These are phyloP conservation scores for Apamea crenata DNA, from an alignment of 2,888 invertebrate genomes.

Conservation along the genomic window DNA sequence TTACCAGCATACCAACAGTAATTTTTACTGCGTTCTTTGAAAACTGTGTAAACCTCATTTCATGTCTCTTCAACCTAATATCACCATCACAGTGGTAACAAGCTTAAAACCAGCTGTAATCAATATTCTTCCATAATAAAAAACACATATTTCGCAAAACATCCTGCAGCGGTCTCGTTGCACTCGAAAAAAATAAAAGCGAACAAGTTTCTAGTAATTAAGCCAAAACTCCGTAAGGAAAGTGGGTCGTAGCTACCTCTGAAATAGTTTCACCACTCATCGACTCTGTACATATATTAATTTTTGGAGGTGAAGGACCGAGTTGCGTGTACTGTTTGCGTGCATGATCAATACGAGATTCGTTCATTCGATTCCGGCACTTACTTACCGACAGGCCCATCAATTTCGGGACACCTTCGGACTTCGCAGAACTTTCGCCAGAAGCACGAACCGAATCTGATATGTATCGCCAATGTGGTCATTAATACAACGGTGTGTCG, in stretches of 20 bases:
- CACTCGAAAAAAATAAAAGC: conserved; percentile 63
- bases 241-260: conserved; percentile 71
- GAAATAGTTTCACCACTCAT: conserved; percentile 78
- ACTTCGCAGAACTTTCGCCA: conserved; percentile 87
- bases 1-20: not conserved
- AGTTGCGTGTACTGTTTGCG: conserved; percentile 82
- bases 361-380: conserved; percentile 85
- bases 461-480: conserved; percentile 77
- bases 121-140: conserved; percentile 21
- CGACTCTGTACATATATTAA: conserved; percentile 63
- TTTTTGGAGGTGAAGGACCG: conserved; percentile 80
- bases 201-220: conserved; percentile 71
- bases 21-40: not conserved
- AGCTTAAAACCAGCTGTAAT: conserved; percentile 1
- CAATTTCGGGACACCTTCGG: conserved; percentile 86
- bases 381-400: conserved; percentile 80
- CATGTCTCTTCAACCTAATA: conserved; percentile 4
- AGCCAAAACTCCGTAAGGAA: conserved; percentile 71
- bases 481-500: conserved; percentile 70
- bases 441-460: conserved; percentile 80
- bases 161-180: conserved; percentile 48
- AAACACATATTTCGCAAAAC: conserved; percentile 54
- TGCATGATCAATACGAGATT: conserved; percentile 80
- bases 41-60: not conserved
- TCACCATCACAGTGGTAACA: conserved; percentile 13